A percentile compares a stretch with the other conserved stretches of the same genome.
Evolutionary conservation across 1,140 invertebrate species (phyloP).

Genomic region (Micrasema minimum): DNA sequence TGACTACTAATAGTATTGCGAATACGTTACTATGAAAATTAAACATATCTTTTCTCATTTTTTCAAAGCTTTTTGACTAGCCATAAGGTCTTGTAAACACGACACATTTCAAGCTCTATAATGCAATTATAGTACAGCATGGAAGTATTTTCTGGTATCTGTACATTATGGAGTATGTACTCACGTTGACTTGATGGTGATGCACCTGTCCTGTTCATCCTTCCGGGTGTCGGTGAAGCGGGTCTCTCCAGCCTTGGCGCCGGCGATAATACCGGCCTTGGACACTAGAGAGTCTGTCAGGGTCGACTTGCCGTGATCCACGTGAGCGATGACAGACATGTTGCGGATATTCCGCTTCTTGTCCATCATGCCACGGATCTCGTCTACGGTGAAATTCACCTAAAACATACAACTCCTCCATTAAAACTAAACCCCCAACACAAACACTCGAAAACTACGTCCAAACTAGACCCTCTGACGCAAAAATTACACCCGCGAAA

Average conservation of each 20-base stretch:
- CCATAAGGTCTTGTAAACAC: too few species aligned
- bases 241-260: slow-evolving; percentile 97
- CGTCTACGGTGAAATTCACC: slow-evolving; percentile 99
- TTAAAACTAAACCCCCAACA: neutral
- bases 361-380: slow-evolving; percentile 99
- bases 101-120: too few species aligned
- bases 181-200: slow-evolving; percentile 99
- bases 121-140: too few species aligned
- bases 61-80: too few species aligned
- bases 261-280: slow-evolving; percentile 99
- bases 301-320: slow-evolving; percentile 99
- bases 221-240: slow-evolving; percentile 99
- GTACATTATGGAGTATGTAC: too few species aligned
- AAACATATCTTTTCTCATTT: too few species aligned
- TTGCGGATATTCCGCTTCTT: slow-evolving; percentile 99
- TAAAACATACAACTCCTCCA: slow-evolving; percentile 62
- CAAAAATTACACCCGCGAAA: slow-evolving; percentile 11
- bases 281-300: slow-evolving; percentile 99
- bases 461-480: neutral
- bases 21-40: too few species aligned
- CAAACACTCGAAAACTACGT: neutral
- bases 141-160: too few species aligned
- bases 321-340: slow-evolving; percentile 99
- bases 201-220: slow-evolving; percentile 99
- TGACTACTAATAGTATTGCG: too few species aligned